Evolutionary conservation across 2,888 invertebrate species (phyloP), one percentile per base, ranked within the genome.

Genomic region (Rhopalosiphum nymphaeae): DNA sequence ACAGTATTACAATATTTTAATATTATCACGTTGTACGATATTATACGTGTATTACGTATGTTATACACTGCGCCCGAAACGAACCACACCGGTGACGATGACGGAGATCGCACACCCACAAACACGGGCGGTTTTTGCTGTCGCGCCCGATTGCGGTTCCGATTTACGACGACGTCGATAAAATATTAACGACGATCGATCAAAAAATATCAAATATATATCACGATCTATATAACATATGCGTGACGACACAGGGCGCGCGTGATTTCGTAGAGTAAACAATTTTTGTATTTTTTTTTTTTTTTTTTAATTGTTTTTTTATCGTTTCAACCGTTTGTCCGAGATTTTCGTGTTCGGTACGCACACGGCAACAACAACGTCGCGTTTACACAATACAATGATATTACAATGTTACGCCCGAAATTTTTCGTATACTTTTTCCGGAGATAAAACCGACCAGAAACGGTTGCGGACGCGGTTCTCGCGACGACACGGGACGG

Each of bases 401-500:
- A 53, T 53, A 53, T 53, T 21, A 53, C 5, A 21, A 53, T 21
- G 21, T 3, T 53, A 53, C 53, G 53, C 49, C 49, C 56, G 56
- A 9, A 4, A 26, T 57, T 57, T 57, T 57, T 9, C 9, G 26
- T 26, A 26, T 57, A 78, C 9, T 21, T 67, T 78, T 21, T 5
- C 36, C 36, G 36, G 36, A 85, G 3, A 44, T 25, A 3, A 85
- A 44, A 86, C 29, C 42, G 13, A 53, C 16, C 36, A 25, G 16
- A 67, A 61, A 89, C 84, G 42, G 36, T 88, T 89, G 84, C 90
- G 90, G 61, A 56, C 86, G 90, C 61, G 91, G 53, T 53, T 67
- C 42, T 88, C 87, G 67, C 92, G 92, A 87, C 86, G 86, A 57
- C 86, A 90, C 93, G 93, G 57, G 21, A 92, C 92, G 87, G 92